Evolutionary conservation across 2,113 vertebrate species (phyloP), one percentile per base, ranked within the genome.

Genomic region (Labeo rohita): DNA sequence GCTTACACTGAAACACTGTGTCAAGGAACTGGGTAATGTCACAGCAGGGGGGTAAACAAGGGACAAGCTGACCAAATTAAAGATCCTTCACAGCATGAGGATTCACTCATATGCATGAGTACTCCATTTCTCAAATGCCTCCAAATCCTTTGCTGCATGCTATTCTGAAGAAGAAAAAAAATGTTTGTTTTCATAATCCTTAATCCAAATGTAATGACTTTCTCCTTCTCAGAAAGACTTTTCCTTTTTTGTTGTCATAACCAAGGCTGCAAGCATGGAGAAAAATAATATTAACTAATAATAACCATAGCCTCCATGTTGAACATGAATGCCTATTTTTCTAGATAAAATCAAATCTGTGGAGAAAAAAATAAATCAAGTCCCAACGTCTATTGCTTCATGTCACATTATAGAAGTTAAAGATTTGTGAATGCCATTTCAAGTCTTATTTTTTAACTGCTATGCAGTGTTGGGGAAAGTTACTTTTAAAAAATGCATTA

Each of bases 41-140:
- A 50, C 45, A 54, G 86, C 78, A 76, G 88, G 79, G 86, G 39
- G 56, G 16, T 85, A 86, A 75, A 43, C 16, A 75, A 52, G 66
- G 50, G 21, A 50, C 47, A 74, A 85, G 85, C 88, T 50, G 74
- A 66, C 15, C 86, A 88, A 87, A 90, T 90, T 89, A 82, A 81
- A 86, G 47, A 81, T 66, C 45, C 23, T 21, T n/a, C 28, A 34
- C 54, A 73, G 8, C 76, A 47, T 28, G 13, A 68, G 15, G 23
- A 13, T 49, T 52, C 47, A 34, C 47, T 52, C 47, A 36, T 21
- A 36, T 68, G 45, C 63, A 70, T 11, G 23, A 52, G 36, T 39
- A 18, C 16, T 52, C 28, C 7, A 45, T 72, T 77, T 77, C 49
- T 77, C 49, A 36, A 54, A 77, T 54, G 50, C 49, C 47, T 36